Conservation (phyloP, 1,140 invertebrate genomes). For the Caenorhabditis latens region DNA sequence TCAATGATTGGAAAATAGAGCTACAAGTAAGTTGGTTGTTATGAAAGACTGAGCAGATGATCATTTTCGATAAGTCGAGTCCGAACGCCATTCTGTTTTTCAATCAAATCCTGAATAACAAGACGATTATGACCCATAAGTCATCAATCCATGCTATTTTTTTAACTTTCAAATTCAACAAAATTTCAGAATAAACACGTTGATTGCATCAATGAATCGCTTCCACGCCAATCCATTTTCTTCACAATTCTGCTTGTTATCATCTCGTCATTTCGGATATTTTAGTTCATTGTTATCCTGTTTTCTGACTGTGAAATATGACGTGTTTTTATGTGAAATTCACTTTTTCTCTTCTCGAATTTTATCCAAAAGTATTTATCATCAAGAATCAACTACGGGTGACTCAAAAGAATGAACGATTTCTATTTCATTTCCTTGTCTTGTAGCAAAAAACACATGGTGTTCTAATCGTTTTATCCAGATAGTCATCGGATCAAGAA, state of each 20-base stretch:
- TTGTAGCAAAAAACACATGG: not conserved
- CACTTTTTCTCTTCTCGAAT: conserved; percentile 3
- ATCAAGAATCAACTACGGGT: not conserved
- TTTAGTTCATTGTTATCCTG: not conserved
- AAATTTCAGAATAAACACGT: conserved; percentile 46
- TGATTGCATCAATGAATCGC: conserved; percentile 11
- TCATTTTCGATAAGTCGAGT: too few species aligned
- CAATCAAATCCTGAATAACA: too few species aligned
- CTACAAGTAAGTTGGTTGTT: not conserved
- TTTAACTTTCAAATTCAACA: too few species aligned
- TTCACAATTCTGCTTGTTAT: not conserved
- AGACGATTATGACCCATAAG: too few species aligned
- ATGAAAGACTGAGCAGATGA: too few species aligned
- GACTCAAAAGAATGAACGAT: not conserved
- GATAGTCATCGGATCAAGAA: not conserved
- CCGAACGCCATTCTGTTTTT: too few species aligned
- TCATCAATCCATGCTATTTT: too few species aligned
- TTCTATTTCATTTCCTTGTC: not conserved
- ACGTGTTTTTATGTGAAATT: conserved; percentile 31
- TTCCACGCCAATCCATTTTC: not conserved
- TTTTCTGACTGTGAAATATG: conserved; percentile 16
- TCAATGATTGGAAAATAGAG: conserved; percentile 46
- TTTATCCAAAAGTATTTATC: not conserved
- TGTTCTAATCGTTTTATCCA: not conserved
- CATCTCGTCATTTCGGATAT: conserved; percentile 33